phyloP scores from a whole-genome alignment of 1,140 invertebrate species.

The Venturia canescens region DNA sequence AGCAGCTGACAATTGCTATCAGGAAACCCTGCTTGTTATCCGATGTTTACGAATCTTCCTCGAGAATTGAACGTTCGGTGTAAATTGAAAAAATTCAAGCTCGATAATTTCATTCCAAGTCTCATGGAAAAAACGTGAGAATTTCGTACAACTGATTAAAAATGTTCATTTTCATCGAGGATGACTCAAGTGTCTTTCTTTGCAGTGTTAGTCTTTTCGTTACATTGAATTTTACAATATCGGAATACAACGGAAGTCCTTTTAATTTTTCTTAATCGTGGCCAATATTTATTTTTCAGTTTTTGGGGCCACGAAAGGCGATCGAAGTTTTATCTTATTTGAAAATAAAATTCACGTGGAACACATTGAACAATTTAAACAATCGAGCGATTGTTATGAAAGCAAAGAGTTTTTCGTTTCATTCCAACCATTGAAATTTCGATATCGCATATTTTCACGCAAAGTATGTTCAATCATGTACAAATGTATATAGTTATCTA shows the following conservation, averaged over 20 bases:
- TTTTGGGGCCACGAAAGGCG: no score
- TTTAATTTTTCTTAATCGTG: neutral
- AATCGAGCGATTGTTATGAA: no score
- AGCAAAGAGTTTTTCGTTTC: no score
- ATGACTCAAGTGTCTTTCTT: neutral
- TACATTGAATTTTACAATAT: no score
- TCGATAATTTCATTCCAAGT: neutral
- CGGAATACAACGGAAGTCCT: no score
- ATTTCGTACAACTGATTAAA: neutral
- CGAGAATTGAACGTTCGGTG: neutral
- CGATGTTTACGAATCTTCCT: neutral
- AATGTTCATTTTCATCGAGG: neutral
- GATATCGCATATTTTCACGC: constrained; percentile 42
- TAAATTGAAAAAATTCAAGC: neutral
- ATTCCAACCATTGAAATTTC: no score
- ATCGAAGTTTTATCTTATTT: no score
- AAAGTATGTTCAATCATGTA: constrained; percentile 62
- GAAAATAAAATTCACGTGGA: no score
- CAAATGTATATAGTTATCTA: constrained; percentile 72
- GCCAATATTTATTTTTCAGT: no score
- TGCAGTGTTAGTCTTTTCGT: neutral
- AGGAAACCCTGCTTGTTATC: neutral
- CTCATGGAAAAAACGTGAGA: neutral
- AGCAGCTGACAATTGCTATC: neutral
- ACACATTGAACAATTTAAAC: no score